Evolutionary conservation across 2,113 vertebrate genomes (phyloP).

Genomic region (Melanotaenia duboulayi): DNA sequence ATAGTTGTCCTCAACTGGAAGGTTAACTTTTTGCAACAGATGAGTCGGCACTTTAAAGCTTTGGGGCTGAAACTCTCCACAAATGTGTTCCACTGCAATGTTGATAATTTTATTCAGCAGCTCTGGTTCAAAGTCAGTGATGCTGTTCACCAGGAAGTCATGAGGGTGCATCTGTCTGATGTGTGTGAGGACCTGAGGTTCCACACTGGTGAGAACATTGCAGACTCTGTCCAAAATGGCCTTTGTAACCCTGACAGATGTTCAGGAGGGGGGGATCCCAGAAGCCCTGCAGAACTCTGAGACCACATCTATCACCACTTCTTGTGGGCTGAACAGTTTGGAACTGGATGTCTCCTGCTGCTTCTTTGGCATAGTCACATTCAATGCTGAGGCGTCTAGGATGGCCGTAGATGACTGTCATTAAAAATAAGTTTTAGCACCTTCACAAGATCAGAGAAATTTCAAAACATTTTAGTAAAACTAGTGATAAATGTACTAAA

Average conservation of each 20-base stretch:
- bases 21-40: background rate
- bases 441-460: too few relatives aligned
- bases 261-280: background rate
- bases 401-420: background rate
- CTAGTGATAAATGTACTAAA: conserved; percentile 4
- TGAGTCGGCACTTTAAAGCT: background rate
- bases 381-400: background rate
- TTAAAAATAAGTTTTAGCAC: background rate
- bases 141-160: background rate
- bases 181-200: background rate
- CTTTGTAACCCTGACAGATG: conserved; percentile 7
- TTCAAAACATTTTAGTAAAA: too few relatives aligned
- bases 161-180: background rate
- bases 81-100: background rate
- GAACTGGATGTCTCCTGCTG: background rate
- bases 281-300: conserved; percentile 6
- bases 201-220: background rate
- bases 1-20: background rate
- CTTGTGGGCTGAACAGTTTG: background rate
- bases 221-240: background rate
- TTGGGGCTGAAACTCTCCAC: conserved; percentile 11
- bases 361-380: background rate
- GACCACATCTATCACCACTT: conserved; percentile 1
- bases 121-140: background rate
- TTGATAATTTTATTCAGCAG: background rate